Base-by-base conservation (phyloP, 2,888 invertebrate genomes). In the Globia sparganii region DNA sequence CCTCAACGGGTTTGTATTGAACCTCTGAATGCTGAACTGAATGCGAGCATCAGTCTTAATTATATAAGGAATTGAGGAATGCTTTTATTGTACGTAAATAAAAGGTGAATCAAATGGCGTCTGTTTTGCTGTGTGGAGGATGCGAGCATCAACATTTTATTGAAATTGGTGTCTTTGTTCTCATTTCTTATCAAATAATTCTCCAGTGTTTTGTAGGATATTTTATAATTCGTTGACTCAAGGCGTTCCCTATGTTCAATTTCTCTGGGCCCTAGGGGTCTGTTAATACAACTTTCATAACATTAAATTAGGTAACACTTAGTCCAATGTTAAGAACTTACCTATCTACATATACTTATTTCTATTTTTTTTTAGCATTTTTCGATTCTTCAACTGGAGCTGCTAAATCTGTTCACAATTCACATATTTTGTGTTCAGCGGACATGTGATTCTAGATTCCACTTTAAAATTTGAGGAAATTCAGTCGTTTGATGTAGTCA, bases 81-180 rank as follows among this genome's bases (percentile, higher is more conserved):
- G 75, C 25, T 66, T 84, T 77, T 86, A 86, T 87, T 81, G 69
- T 61, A 49, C n/a, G 46, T 69, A 76, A 86, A 82, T 80, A 85
- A 84, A 84, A 73, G 84, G 65, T 88, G 83, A 76, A 81, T 78
- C 75, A 83, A 84, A 86, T 73, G 86, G 84, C 84, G 86, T 84
- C 77, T 88, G 77, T 82, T 84, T 80, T 65, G 80, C 62, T 75
- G 69, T 21, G 43, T 13, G 61, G 58, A 67, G 71, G 85, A 77
- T 64, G 73, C 59, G 59, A 62, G 40, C 68, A 75, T 78, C 56
- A 83, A 84, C 75, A 84, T 78, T 70, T 75, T 49, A 82, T 70
- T 75, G 69, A 70, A 86, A 69, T 75, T 28, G 67, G 40, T 40
- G 11, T 34, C 64, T 71, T 77, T 73, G 77, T 81, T 85, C 59